These are phyloP conservation scores for Brachionus rubens DNA, from an alignment of 1,140 invertebrate genomes.

Conservation along the genomic window DNA sequence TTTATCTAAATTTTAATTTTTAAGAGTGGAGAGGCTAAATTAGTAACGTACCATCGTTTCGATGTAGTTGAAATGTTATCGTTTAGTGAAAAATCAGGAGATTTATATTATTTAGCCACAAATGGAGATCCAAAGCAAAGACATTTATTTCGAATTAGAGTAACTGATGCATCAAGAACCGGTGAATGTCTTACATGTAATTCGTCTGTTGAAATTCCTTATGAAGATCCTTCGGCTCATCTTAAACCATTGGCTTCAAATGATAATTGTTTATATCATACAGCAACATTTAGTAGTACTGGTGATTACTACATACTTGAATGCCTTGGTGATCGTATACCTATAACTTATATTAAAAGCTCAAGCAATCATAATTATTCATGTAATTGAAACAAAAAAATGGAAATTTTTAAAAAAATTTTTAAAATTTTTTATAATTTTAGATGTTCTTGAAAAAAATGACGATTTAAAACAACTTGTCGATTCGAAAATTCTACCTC, in stretches of 20 bases:
- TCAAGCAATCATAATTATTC: neutral
- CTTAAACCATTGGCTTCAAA: neutral
- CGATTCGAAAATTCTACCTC: constrained; percentile 25
- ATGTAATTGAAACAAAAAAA: neutral
- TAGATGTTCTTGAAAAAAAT: constrained; percentile 21
- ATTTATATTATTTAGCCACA: constrained; percentile 43
- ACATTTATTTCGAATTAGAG: constrained; percentile 44
- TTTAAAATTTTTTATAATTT: neutral
- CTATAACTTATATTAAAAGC: constrained; percentile 29
- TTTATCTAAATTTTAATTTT: neutral
- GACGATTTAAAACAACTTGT: neutral
- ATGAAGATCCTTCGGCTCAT: constrained; percentile 11
- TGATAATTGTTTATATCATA: constrained; percentile 17
- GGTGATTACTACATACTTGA: constrained; percentile 18
- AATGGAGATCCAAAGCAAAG: constrained; percentile 44
- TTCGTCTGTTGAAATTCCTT: neutral
- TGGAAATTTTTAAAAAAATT: neutral
- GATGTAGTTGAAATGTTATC: constrained; percentile 24
- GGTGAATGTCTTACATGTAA: constrained; percentile 32
- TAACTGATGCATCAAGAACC: constrained; percentile 12
- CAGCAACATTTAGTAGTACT: neutral
- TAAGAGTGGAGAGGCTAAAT: constrained; percentile 16
- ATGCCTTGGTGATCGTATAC: constrained; percentile 42
- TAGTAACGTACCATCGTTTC: constrained; percentile 34
- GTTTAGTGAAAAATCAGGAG: constrained; percentile 27